phyloP scores from a whole-genome alignment of 2,888 invertebrate species.

The Serrognathus titanus region DNA sequence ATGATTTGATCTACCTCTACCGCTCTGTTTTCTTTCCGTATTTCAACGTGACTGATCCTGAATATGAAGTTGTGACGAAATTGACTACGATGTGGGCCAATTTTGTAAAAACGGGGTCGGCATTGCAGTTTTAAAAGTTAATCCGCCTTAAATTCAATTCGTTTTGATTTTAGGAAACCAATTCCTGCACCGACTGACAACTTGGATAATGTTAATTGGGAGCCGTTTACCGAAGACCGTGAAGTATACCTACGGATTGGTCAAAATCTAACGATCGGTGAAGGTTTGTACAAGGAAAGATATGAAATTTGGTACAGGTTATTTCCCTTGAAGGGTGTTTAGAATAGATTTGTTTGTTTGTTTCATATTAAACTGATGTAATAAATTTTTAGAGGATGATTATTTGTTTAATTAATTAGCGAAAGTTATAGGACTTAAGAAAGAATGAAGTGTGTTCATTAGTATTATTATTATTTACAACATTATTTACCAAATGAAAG shows the following conservation, averaged over 20 bases:
- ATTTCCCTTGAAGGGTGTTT: slow-evolving; percentile 38
- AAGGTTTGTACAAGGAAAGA: slow-evolving; percentile 43
- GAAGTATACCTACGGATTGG: slow-evolving; percentile 48
- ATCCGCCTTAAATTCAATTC: not conserved
- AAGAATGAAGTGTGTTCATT: too few relatives aligned
- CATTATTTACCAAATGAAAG: too few relatives aligned
- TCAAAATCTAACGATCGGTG: slow-evolving; percentile 40
- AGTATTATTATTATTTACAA: too few relatives aligned
- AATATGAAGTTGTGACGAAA: slow-evolving; percentile 43
- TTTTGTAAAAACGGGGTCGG: slow-evolving; percentile 46
- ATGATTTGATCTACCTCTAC: slow-evolving; percentile 54
- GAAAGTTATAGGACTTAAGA: too few relatives aligned
- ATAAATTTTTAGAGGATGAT: too few relatives aligned
- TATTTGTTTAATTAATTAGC: too few relatives aligned
- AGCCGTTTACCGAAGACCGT: slow-evolving; percentile 38
- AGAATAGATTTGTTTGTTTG: not conserved
- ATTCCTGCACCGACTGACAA: slow-evolving; percentile 39
- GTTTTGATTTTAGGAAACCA: slow-evolving; percentile 48
- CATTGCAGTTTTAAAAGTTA: not conserved
- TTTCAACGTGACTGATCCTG: slow-evolving; percentile 42
- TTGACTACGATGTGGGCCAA: slow-evolving; percentile 48
- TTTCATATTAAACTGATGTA: too few relatives aligned
- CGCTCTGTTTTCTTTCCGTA: slow-evolving; percentile 34
- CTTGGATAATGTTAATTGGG: slow-evolving; percentile 45
- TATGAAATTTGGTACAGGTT: slow-evolving; percentile 47